These are phyloP conservation scores for Oceanites oceanicus DNA, from an alignment of 2,113 vertebrate genomes.

Conservation along the genomic window DNA sequence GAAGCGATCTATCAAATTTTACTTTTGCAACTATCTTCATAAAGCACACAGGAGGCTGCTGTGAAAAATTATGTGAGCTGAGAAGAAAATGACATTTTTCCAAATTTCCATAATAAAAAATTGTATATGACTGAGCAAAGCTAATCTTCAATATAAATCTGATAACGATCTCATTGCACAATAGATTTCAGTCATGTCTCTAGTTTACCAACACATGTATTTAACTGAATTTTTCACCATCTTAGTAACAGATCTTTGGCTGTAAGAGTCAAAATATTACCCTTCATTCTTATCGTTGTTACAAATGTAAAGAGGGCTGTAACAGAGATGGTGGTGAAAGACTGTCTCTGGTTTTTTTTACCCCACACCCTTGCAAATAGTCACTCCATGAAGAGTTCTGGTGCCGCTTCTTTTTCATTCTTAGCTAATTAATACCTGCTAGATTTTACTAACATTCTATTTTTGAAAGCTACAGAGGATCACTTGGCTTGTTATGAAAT, in stretches of 20 bases:
- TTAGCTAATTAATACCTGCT: not conserved
- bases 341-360: not conserved
- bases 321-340: not conserved
- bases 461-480: not conserved
- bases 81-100: not conserved
- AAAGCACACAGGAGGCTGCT: not conserved
- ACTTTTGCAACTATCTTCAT: conserved; percentile 3
- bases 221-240: not conserved
- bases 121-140: not conserved
- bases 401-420: not conserved
- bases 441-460: not conserved
- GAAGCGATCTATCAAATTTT: conserved; percentile 26
- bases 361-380: not conserved
- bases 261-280: not conserved
- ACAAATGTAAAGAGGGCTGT: not conserved
- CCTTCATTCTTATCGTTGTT: not conserved
- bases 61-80: not conserved
- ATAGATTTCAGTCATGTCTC: not conserved
- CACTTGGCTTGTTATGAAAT: not conserved
- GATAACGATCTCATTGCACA: not conserved
- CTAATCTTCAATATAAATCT: not conserved
- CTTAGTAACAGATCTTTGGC: not conserved
- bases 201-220: not conserved
- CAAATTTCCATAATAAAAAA: not conserved
- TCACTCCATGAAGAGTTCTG: not conserved